These are phyloP conservation scores for Pseudorhombus dupliciocellatus DNA, from an alignment of 2,113 vertebrate genomes.

Conservation along the genomic window DNA sequence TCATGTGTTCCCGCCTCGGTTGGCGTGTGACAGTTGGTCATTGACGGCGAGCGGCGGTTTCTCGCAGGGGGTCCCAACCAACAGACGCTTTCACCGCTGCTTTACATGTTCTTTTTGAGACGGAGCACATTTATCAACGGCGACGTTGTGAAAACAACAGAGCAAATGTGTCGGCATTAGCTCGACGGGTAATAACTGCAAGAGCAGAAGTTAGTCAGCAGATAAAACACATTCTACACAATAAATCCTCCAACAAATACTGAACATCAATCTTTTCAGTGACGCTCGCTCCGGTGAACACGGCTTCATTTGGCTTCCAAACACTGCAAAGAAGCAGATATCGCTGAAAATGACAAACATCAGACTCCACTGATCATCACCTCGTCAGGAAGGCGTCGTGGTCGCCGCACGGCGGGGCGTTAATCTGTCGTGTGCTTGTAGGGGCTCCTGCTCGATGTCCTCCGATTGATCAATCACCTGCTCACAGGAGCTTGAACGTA, in stretches of 20 bases:
- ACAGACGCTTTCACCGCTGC: background rate
- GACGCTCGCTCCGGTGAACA: background rate
- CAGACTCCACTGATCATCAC: background rate
- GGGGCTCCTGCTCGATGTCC: background rate
- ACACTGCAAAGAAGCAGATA: too few species aligned
- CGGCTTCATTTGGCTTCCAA: background rate
- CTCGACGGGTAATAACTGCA: background rate
- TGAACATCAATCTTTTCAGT: background rate
- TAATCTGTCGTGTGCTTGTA: conserved; percentile 5
- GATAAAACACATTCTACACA: background rate
- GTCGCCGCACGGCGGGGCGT: too few species aligned
- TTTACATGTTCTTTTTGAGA: background rate
- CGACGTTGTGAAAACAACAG: background rate
- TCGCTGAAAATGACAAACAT: background rate
- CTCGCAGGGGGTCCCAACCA: too few species aligned
- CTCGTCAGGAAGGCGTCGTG: too few species aligned
- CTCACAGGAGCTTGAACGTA: conserved; percentile 41
- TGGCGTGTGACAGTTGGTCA: conserved; percentile 27
- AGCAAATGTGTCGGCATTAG: background rate
- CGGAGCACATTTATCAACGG: background rate
- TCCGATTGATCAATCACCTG: conserved; percentile 47
- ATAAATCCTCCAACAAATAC: background rate
- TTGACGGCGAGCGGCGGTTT: too few species aligned
- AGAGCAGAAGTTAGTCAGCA: background rate
- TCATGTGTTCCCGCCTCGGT: background rate